Base-by-base conservation (phyloP, 30 jellyfish, hydroid and myxozoan species). In the Hydractinia symbiolongicarpus region DNA sequence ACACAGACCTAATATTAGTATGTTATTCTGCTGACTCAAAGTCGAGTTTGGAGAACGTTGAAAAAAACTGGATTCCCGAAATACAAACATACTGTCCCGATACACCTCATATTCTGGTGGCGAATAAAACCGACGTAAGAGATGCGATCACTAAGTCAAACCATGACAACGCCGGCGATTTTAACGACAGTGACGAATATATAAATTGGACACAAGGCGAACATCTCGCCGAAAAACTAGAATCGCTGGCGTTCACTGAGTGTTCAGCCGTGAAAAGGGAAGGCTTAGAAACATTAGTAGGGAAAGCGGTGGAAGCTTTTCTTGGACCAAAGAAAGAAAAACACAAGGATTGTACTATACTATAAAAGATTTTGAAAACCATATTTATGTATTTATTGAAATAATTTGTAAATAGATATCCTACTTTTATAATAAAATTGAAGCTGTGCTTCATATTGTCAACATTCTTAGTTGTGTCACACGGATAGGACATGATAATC, bases 41-140 rank as follows among this genome's bases (percentile, higher is more conserved):
- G 60, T 19, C 30, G 52, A 71, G 60, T 19, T 71, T 71, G 60
- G 80, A 71, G 60, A 71, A 15, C 50, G 60, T 71, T 49, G 50
- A 49, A 30, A 71, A 54, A 8, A 71, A 71, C 30, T 71, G 80
- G 80, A 19, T 71, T 19, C 55, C 60, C 8, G 80, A 71, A 19
- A n/a, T 71, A 71, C 80, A 50, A 71, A 71, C 9, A 8, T 71
- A 71, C 60, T 19, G 80, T 50, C 80, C 80, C 9, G 5, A 71
- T 71, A 50, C 60, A 30, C 17, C 40, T 14, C 52, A 19, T 4
- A 54, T 71, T 54, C 17, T 71, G n/a, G 60, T 19, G n/a, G 80
- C 60, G 0, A 71, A 71, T 71, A 71, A 71, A 50, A 19, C 60
- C 5, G 80, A 71, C 60, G 15, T 58, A 9, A 71, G 80, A 15